phyloP scores from a whole-genome alignment of 2,888 invertebrate genomes.

The Trilocha varians region DNA sequence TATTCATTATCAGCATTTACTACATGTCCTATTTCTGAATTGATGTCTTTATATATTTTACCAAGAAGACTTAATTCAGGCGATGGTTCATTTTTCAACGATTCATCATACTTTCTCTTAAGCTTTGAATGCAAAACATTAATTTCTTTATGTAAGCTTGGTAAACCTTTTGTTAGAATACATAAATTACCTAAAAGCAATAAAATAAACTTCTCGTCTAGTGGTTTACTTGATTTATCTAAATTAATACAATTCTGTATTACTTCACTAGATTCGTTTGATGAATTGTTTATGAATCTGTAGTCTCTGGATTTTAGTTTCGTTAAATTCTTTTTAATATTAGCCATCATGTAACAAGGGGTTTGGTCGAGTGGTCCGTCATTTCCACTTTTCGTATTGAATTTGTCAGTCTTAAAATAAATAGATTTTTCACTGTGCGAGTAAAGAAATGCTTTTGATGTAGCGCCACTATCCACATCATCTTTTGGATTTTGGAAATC shows the following conservation, averaged over 20 bases:
- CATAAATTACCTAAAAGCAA: constrained; percentile 47
- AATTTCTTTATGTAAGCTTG: constrained; percentile 43
- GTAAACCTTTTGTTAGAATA: constrained; percentile 38
- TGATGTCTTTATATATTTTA: constrained; percentile 41
- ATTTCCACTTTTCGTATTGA: constrained; percentile 16
- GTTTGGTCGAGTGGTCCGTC: constrained; percentile 21
- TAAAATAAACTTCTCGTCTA: constrained; percentile 51
- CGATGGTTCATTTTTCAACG: constrained; percentile 22
- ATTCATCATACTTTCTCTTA: constrained; percentile 38
- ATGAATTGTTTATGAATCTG: background rate
- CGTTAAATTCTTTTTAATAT: constrained; percentile 26
- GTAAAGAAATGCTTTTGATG: constrained; percentile 28
- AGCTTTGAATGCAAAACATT: constrained; percentile 36
- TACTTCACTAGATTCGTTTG: background rate
- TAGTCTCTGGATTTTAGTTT: constrained; percentile 9
- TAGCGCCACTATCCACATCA: constrained; percentile 33
- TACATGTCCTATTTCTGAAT: constrained; percentile 6
- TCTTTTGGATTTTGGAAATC: constrained; percentile 27
- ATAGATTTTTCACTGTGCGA: constrained; percentile 27
- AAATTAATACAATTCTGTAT: background rate
- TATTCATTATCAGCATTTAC: background rate
- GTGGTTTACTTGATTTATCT: constrained; percentile 6
- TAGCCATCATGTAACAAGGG: constrained; percentile 37
- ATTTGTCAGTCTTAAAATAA: constrained; percentile 21
- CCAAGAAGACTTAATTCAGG: constrained; percentile 40